A percentile compares a stretch with the other conserved stretches of the same genome.
Conservation (phyloP, 2,113 vertebrate species). For the Megalops atlanticus region DNA sequence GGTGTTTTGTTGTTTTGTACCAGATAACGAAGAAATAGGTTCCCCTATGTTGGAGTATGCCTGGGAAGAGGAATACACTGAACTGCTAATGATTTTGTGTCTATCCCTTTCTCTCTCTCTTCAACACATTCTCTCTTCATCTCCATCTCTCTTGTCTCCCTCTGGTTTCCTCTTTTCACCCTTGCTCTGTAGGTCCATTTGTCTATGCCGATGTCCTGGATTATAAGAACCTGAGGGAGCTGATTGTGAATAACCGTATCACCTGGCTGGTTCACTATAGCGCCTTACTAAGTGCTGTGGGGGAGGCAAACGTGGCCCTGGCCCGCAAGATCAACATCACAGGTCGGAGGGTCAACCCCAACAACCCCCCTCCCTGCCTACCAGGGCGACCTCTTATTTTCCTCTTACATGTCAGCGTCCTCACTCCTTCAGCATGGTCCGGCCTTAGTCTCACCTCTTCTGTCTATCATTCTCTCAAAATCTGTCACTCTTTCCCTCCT, state of each 20-base stretch:
- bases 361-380: background rate
- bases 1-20: too few relatives aligned
- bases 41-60: too few relatives aligned
- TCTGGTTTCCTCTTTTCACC: constrained; percentile 5
- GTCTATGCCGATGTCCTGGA: constrained; percentile 74
- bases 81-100: too few relatives aligned
- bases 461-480: background rate
- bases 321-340: constrained; percentile 76
- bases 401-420: too few relatives aligned
- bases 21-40: too few relatives aligned
- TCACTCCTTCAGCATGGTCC: too few relatives aligned
- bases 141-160: background rate
- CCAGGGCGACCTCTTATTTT: too few relatives aligned
- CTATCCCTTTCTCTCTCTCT: background rate
- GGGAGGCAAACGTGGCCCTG: constrained; percentile 71
- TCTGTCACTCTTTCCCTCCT: too few relatives aligned
- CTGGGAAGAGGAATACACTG: too few relatives aligned
- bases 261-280: constrained; percentile 77
- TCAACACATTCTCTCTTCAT: too few relatives aligned
- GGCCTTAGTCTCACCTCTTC: background rate
- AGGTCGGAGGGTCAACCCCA: constrained; percentile 53
- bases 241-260: constrained; percentile 70
- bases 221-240: constrained; percentile 70
- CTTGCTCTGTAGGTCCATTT: constrained; percentile 65
- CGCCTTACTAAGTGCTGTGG: constrained; percentile 70